Evolutionary conservation across 2,888 invertebrate species (phyloP).

Genomic region (Magallana nippona): DNA sequence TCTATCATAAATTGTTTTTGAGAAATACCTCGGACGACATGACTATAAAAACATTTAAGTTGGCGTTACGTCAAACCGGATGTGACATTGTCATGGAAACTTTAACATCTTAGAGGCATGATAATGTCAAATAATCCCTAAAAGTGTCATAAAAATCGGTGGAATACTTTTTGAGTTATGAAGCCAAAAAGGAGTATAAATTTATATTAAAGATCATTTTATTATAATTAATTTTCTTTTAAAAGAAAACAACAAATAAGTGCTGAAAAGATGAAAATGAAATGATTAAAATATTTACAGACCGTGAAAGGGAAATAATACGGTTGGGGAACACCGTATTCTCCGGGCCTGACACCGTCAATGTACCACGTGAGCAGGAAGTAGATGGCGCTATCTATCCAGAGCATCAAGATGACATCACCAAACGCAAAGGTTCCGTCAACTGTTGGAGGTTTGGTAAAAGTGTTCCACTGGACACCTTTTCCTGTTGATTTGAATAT

Average conservation of each 20-base stretch:
- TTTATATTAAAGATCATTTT: background rate
- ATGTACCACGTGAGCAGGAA: constrained; percentile 90
- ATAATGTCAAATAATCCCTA: too few species aligned
- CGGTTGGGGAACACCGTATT: constrained; percentile 89
- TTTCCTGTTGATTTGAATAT: constrained; percentile 63
- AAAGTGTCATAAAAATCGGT: too few species aligned
- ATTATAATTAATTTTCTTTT: background rate
- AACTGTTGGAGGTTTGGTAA: constrained; percentile 82
- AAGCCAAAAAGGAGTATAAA: too few species aligned
- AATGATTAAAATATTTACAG: background rate
- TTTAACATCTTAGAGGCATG: too few species aligned
- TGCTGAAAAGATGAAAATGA: too few species aligned
- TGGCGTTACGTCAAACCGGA: too few species aligned
- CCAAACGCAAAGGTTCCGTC: constrained; percentile 85
- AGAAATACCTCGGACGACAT: too few species aligned
- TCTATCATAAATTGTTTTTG: too few species aligned
- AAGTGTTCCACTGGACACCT: constrained; percentile 75
- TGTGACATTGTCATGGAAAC: too few species aligned
- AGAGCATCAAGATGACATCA: constrained; percentile 85
- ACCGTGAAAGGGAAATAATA: constrained; percentile 90
- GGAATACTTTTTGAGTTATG: too few species aligned
- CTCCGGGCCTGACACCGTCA: constrained; percentile 93
- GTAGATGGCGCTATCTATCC: constrained; percentile 86
- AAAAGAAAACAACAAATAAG: background rate
- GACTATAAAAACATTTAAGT: too few species aligned